Evolutionary conservation across 2,797 vertebrate species (phyloP), one percentile per base, ranked within the genome.

Genomic region (Smutsia temminckii): DNA sequence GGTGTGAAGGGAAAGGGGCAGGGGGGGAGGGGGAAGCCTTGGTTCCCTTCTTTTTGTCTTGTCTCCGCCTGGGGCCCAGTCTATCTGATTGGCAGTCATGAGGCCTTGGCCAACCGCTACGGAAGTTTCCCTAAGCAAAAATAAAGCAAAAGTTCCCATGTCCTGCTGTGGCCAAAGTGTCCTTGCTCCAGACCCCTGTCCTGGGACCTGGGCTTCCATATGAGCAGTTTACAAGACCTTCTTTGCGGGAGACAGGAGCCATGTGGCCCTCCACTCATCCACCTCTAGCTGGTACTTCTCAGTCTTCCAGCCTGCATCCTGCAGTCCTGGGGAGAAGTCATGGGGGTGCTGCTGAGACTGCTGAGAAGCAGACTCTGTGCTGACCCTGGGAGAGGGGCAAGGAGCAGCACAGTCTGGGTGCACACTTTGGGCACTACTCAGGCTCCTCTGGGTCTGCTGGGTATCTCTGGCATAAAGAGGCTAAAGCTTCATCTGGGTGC

Each of bases 191-290:
- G 68, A 81, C 29, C 87, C 46, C 46, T 37, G 57, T 81, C 40
- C 72, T 17, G 93, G 27, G 53, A 68, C 74, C 88, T 68, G 91
- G 86, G 80, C 74, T 40, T 92, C 92, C 0, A 2, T 29, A 40
- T 8, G 42, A 40, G 49, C 85, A 46, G 34, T 80, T 99, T 96
- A 99, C 94, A 89, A 97, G 61, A 61, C 94, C 97, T 99, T 99
- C 97, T 98, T 99, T 96, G 85, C 91, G 72, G 88, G 40, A 89
- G 86, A 69, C 1, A 13, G 34, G 4, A 97, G 98, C 99, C 99
- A 99, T 1, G 98, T 98, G 0, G 99, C 98, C 85, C 99, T 98
- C 99, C 99, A 99, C 91, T 99, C 99, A 51, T 99, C 99, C 96
- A 99, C 99, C 97, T 99, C 98, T 55, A 99, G 95, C 42, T 99